These are phyloP conservation scores for Oryzias sinensis DNA, from an alignment of 2,797 vertebrate species.

Conservation along the genomic window DNA sequence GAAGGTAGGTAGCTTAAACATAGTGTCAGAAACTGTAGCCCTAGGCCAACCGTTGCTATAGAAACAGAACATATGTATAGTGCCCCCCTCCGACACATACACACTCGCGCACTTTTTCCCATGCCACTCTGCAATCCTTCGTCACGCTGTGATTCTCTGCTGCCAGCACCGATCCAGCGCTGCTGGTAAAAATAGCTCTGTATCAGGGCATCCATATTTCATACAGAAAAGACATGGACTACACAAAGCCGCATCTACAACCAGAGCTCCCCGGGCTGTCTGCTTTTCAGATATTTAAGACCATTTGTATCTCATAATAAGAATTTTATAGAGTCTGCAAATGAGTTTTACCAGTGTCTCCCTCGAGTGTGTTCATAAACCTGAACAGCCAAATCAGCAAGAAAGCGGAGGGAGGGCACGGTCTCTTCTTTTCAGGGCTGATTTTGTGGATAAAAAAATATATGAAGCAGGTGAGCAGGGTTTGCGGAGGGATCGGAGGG, in stretches of 20 bases:
- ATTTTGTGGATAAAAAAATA: conserved; percentile 34
- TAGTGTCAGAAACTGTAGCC: conserved; percentile 67
- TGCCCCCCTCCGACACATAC: conserved; percentile 19
- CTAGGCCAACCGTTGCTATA: conserved; percentile 74
- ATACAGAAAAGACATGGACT: conserved; percentile 60
- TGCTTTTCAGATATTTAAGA: conserved; percentile 40
- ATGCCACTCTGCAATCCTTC: conserved; percentile 50
- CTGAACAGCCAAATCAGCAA: conserved; percentile 20
- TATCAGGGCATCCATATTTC: conserved; percentile 75
- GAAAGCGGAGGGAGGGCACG: neutral
- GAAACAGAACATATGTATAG: conserved; percentile 77
- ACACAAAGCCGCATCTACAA: conserved; percentile 59
- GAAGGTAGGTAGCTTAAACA: conserved; percentile 64
- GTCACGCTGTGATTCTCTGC: conserved; percentile 74
- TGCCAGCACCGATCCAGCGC: conserved; percentile 71
- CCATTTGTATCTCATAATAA: conserved; percentile 44
- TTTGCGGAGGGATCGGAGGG: conserved; percentile 54
- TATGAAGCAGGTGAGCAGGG: conserved; percentile 45
- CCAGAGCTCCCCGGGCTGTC: conserved; percentile 46
- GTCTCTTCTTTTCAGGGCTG: conserved; percentile 25
- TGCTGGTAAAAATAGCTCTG: conserved; percentile 77
- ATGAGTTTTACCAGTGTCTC: conserved; percentile 32
- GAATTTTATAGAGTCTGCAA: conserved; percentile 38
- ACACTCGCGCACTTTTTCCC: conserved; percentile 11
- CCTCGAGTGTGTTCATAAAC: conserved; percentile 32